phyloP scores from a whole-genome alignment of 2,888 invertebrate genomes.

The Rhagophthalmus giganteus region DNA sequence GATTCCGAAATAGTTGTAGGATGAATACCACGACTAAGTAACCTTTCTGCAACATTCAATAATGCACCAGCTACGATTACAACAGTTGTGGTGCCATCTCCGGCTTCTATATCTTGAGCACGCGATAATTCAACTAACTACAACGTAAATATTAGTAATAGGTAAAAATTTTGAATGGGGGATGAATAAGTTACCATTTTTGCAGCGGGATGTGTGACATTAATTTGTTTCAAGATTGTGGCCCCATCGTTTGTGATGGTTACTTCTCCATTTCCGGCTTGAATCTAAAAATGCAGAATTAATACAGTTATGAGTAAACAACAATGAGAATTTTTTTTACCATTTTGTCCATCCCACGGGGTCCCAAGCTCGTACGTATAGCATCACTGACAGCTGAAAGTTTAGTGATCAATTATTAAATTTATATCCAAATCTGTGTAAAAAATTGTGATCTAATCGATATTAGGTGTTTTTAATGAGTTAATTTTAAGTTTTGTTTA shows the following conservation, averaged over 20 bases:
- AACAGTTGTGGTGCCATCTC: constrained; percentile 98
- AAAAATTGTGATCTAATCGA: no score
- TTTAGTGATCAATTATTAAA: constrained; percentile 33
- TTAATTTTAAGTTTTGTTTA: no score
- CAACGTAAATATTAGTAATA: constrained; percentile 39
- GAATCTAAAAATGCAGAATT: constrained; percentile 69
- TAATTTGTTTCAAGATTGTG: constrained; percentile 98
- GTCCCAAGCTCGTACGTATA: constrained; percentile 96
- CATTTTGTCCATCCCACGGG: constrained; percentile 99
- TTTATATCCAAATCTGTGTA: no score
- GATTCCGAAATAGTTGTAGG: constrained; percentile 97
- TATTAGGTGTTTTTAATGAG: no score
- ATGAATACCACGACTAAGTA: constrained; percentile 92
- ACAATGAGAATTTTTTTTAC: constrained; percentile 63
- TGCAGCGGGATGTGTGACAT: constrained; percentile 96
- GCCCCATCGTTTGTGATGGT: constrained; percentile 99
- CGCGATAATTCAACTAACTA: constrained; percentile 96
- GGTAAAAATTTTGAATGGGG: no score
- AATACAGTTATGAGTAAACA: constrained; percentile 1
- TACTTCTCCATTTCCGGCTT: constrained; percentile 95
- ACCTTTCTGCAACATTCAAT: constrained; percentile 90
- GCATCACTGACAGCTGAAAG: constrained; percentile 96
- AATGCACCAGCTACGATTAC: constrained; percentile 96
- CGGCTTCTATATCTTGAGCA: constrained; percentile 98
- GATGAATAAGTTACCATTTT: constrained; percentile 87